phyloP scores from a whole-genome alignment of 1,140 invertebrate species.

The Panagrolaimus sp. region DNA sequence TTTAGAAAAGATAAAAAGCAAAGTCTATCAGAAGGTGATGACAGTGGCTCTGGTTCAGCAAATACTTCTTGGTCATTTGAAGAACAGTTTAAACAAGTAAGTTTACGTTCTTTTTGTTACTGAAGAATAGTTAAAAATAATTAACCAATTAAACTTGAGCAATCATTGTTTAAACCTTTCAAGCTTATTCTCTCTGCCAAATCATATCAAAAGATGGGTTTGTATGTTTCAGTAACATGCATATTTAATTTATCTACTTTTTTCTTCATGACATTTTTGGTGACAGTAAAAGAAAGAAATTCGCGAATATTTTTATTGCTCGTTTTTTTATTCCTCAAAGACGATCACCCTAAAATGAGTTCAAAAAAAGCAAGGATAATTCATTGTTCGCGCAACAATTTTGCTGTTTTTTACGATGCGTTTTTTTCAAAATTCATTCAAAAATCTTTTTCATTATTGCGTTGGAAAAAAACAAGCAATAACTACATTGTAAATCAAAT shows the following conservation, averaged over 20 bases:
- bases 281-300: background rate
- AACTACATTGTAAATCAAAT: too few relatives aligned
- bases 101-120: background rate
- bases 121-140: too few relatives aligned
- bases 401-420: too few relatives aligned
- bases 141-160: too few relatives aligned
- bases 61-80: background rate
- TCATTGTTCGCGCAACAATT: too few relatives aligned
- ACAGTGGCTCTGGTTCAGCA: background rate
- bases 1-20: background rate
- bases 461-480: too few relatives aligned
- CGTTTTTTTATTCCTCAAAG: too few relatives aligned
- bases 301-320: too few relatives aligned
- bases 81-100: slow-evolving; percentile 14
- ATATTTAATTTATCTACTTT: background rate
- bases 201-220: background rate
- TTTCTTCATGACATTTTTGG: background rate
- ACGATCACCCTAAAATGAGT: too few relatives aligned
- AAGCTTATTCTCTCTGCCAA: background rate
- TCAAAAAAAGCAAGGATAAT: too few relatives aligned
- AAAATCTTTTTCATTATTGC: too few relatives aligned
- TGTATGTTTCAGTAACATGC: background rate
- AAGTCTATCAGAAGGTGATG: slow-evolving; percentile 1
- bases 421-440: too few relatives aligned
- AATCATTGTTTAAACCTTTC: background rate